These are phyloP conservation scores for Siniperca undulata DNA, from an alignment of 2,797 vertebrate genomes.

Conservation along the genomic window DNA sequence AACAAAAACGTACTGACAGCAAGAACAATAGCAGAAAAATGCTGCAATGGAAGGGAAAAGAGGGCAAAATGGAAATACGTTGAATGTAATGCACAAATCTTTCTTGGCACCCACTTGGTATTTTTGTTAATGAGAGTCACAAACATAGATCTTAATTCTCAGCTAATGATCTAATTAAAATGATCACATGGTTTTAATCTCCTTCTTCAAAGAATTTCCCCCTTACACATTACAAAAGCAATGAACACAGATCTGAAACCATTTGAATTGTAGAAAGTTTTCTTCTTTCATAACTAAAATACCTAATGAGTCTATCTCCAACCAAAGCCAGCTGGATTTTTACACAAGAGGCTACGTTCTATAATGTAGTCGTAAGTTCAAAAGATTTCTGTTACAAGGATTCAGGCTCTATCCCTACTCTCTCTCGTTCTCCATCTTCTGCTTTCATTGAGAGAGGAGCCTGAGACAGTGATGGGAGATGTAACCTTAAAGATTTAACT, in stretches of 20 bases:
- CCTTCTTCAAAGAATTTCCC: conserved; percentile 81
- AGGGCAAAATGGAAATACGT: conserved; percentile 43
- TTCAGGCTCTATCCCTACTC: conserved; percentile 49
- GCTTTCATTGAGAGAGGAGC: conserved; percentile 52
- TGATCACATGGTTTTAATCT: conserved; percentile 87
- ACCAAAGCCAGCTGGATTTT: conserved; percentile 77
- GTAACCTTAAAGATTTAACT: conserved; percentile 73
- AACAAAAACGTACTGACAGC: conserved; percentile 65
- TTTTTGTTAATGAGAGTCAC: conserved; percentile 83
- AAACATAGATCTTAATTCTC: conserved; percentile 85
- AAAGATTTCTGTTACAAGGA: conserved; percentile 68
- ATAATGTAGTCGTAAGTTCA: conserved; percentile 73
- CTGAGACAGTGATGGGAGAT: conserved; percentile 37
- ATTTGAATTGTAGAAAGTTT: conserved; percentile 74
- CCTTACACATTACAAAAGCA: conserved; percentile 69
- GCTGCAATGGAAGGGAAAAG: conserved; percentile 37
- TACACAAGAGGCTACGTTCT: conserved; percentile 68
- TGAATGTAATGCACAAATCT: conserved; percentile 68
- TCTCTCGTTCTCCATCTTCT: conserved; percentile 21
- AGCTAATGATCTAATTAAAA: conserved; percentile 87
- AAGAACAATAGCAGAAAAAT: conserved; percentile 34
- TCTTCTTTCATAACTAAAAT: conserved; percentile 69
- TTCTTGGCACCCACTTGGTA: conserved; percentile 75
- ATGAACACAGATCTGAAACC: conserved; percentile 73
- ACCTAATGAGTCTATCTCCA: conserved; percentile 74